These are phyloP conservation scores for Esox lucius DNA, from an alignment of 2,797 vertebrate species.

Conservation along the genomic window DNA sequence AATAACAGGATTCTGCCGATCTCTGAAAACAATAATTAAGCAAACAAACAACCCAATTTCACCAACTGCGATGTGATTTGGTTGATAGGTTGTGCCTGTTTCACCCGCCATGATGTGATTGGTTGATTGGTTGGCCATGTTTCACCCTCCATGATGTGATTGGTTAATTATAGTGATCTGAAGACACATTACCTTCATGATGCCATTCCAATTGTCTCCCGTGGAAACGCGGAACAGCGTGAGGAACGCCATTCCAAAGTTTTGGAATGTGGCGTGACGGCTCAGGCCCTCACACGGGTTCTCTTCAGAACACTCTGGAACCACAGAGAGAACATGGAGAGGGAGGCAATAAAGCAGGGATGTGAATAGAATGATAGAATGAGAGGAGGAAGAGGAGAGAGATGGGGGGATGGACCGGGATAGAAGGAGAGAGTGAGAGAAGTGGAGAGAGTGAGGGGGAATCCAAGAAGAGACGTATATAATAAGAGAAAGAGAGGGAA, in stretches of 20 bases:
- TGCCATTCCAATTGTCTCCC: conserved; percentile 98
- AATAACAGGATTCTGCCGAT: too few relatives aligned
- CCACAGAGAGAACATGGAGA: background rate
- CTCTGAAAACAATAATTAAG: too few relatives aligned
- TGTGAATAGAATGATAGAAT: background rate
- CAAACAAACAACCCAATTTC: too few relatives aligned
- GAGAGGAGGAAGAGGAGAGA: background rate
- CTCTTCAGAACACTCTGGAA: conserved; percentile 86
- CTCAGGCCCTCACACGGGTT: conserved; percentile 94
- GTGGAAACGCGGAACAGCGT: conserved; percentile 95
- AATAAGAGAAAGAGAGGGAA: background rate
- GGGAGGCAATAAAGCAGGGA: too few relatives aligned
- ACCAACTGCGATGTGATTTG: too few relatives aligned
- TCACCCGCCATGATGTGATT: background rate
- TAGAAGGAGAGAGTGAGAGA: too few relatives aligned
- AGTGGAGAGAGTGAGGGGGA: too few relatives aligned
- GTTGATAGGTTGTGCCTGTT: background rate
- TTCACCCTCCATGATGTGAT: background rate
- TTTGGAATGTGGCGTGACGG: conserved; percentile 93
- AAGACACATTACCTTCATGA: conserved; percentile 87
- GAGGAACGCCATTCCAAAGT: conserved; percentile 97
- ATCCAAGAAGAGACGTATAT: too few relatives aligned
- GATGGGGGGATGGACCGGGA: background rate
- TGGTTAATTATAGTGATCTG: background rate
- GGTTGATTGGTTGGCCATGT: background rate